These are phyloP conservation scores for Amaurobius ferox DNA, from an alignment of 2,888 invertebrate genomes.

Conservation along the genomic window DNA sequence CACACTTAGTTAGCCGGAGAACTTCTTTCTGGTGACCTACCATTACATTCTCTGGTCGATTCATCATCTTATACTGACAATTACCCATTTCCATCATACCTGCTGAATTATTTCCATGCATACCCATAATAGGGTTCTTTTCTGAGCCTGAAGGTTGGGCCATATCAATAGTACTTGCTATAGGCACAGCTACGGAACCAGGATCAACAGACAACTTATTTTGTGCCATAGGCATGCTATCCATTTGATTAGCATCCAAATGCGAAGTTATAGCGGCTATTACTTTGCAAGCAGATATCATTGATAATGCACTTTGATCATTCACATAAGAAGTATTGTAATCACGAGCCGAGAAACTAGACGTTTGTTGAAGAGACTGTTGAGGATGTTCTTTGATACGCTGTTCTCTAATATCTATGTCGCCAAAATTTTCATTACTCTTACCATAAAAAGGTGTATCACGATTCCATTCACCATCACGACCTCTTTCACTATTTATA, in stretches of 20 bases:
- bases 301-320: not conserved
- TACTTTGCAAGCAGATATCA: slow-evolving; percentile 30
- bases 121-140: slow-evolving; percentile 74
- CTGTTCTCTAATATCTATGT: slow-evolving; percentile 8
- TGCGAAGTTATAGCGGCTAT: slow-evolving; percentile 31
- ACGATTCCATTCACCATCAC: slow-evolving; percentile 13
- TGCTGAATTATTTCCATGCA: slow-evolving; percentile 64
- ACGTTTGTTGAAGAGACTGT: not conserved
- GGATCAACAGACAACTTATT: not conserved
- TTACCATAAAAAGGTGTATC: not conserved
- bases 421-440: not conserved
- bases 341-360: not conserved
- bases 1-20: slow-evolving; percentile 89
- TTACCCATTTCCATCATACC: slow-evolving; percentile 77
- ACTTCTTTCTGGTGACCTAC: slow-evolving; percentile 79
- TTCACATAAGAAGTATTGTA: not conserved
- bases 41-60: not conserved
- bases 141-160: not conserved
- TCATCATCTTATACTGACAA: slow-evolving; percentile 76
- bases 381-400: not conserved
- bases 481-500: slow-evolving; percentile 20
- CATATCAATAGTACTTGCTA: slow-evolving; percentile 40
- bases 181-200: not conserved
- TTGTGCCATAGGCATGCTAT: not conserved
- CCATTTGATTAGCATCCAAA: slow-evolving; percentile 30